A percentile compares a stretch with the other conserved stretches of the same genome.
These are phyloP conservation scores for Microplitis mediator DNA, from an alignment of 1,140 invertebrate species.

Conservation along the genomic window DNA sequence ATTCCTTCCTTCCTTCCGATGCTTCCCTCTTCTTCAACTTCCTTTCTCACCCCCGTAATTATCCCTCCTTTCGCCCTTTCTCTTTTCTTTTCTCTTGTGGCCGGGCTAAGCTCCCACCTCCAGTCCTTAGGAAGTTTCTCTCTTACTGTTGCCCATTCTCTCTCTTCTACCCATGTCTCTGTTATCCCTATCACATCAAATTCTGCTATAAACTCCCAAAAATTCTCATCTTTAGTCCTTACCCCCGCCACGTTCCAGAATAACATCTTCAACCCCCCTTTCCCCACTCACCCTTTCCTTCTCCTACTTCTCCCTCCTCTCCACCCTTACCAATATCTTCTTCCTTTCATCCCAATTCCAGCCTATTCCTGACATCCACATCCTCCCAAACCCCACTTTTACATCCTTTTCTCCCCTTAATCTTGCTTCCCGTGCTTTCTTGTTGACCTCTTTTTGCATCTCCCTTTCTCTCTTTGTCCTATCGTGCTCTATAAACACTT, in stretches of 20 bases:
- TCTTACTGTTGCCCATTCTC: constrained; percentile 13
- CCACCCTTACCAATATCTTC: no score
- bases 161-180: constrained; percentile 35
- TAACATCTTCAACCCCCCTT: no score
- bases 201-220: constrained; percentile 26
- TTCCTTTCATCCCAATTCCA: no score
- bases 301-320: no score
- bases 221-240: constrained; percentile 22
- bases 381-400: no score
- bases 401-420: no score
- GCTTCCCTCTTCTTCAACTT: neutral
- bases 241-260: no score
- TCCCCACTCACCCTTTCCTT: neutral
- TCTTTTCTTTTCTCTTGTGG: constrained; percentile 21
- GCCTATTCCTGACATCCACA: no score
- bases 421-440: no score
- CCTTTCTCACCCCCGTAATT: constrained; percentile 18
- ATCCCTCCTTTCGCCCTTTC: constrained; percentile 29
- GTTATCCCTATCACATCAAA: constrained; percentile 23
- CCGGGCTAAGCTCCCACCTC: constrained; percentile 13
- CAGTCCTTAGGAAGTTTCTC: constrained; percentile 12
- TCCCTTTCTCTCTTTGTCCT: no score
- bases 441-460: no score
- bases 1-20: neutral
- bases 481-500: no score